A percentile compares a stretch with the other conserved stretches of the same genome.
Conservation (phyloP, 1,140 invertebrate genomes). For the Episyrphus balteatus region DNA sequence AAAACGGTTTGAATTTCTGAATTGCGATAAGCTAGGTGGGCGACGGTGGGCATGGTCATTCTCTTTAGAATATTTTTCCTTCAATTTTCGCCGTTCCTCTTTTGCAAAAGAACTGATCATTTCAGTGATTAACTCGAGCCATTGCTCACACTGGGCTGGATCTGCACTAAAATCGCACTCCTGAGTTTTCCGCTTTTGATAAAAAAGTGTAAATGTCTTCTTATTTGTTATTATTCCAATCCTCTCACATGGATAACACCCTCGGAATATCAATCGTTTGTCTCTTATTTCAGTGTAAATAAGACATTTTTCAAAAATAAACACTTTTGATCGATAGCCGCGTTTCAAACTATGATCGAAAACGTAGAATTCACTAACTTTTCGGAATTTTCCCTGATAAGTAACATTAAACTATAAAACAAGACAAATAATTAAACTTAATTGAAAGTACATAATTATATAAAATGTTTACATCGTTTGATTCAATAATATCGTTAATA, state of each 20-base stretch:
- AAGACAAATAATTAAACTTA: not conserved
- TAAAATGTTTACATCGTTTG: slow-evolving; percentile 22
- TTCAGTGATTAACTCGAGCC: slow-evolving; percentile 28
- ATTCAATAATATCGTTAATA: slow-evolving; percentile 33
- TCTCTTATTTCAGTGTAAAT: slow-evolving; percentile 36
- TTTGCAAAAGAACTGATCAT: slow-evolving; percentile 28
- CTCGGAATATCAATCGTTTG: slow-evolving; percentile 28
- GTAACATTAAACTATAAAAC: slow-evolving; percentile 26
- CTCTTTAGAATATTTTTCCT: slow-evolving; percentile 22
- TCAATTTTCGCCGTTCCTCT: slow-evolving; percentile 25
- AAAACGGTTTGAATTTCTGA: slow-evolving; percentile 33
- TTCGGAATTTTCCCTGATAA: slow-evolving; percentile 33
- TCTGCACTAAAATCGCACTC: slow-evolving; percentile 29
- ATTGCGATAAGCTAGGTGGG: slow-evolving; percentile 26
- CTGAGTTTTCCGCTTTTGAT: slow-evolving; percentile 30
- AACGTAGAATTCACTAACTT: slow-evolving; percentile 29
- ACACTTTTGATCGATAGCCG: slow-evolving; percentile 26
- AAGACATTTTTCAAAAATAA: slow-evolving; percentile 35
- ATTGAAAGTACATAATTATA: not conserved
- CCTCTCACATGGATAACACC: slow-evolving; percentile 32
- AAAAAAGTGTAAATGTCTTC: slow-evolving; percentile 29
- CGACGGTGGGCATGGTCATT: slow-evolving; percentile 29
- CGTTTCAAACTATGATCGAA: slow-evolving; percentile 22
- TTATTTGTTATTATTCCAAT: slow-evolving; percentile 24
- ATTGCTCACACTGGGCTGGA: slow-evolving; percentile 15